Percentiles rank a stretch among this genome's conserved stretches.
These are phyloP conservation scores for Leptogaster cylindrica DNA, from an alignment of 2,888 invertebrate species.

Conservation along the genomic window DNA sequence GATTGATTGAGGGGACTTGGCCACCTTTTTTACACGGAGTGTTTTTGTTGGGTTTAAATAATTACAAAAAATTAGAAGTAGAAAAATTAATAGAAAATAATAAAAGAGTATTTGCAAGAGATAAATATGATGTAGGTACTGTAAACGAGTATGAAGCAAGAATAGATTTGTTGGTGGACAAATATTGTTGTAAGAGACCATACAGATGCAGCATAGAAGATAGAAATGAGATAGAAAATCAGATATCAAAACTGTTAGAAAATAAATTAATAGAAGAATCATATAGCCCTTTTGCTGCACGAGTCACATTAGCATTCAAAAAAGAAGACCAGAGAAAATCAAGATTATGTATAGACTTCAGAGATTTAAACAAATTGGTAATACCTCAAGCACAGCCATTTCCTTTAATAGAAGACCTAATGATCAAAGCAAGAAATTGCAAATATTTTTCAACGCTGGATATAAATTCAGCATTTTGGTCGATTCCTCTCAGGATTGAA, in stretches of 20 bases:
- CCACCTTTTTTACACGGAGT: too few relatives aligned
- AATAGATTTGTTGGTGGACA: slow-evolving; percentile 48
- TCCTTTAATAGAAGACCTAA: neutral
- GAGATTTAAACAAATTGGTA: slow-evolving; percentile 47
- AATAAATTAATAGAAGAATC: slow-evolving; percentile 35
- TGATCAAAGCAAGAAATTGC: slow-evolving; percentile 12
- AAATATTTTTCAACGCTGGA: slow-evolving; percentile 41
- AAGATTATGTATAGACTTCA: slow-evolving; percentile 47
- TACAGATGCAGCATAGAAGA: slow-evolving; percentile 46
- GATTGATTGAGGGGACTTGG: too few relatives aligned
- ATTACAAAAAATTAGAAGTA: neutral
- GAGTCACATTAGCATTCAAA: slow-evolving; percentile 49
- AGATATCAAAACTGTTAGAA: slow-evolving; percentile 45
- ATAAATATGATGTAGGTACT: slow-evolving; percentile 50
- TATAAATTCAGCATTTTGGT: slow-evolving; percentile 48
- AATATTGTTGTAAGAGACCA: slow-evolving; percentile 40
- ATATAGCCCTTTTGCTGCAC: slow-evolving; percentile 46
- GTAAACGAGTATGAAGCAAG: slow-evolving; percentile 51
- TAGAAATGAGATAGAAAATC: slow-evolving; percentile 46
- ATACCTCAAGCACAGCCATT: slow-evolving; percentile 44
- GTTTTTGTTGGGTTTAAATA: too few relatives aligned
- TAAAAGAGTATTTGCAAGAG: slow-evolving; percentile 49
- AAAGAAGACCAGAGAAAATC: slow-evolving; percentile 49
- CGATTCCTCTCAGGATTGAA: slow-evolving; percentile 39
- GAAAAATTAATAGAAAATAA: slow-evolving; percentile 48